Evolutionary conservation across 2,797 vertebrate genomes (phyloP), one percentile per base, ranked within the genome.

Genomic region (Gorsachius magnificus): DNA sequence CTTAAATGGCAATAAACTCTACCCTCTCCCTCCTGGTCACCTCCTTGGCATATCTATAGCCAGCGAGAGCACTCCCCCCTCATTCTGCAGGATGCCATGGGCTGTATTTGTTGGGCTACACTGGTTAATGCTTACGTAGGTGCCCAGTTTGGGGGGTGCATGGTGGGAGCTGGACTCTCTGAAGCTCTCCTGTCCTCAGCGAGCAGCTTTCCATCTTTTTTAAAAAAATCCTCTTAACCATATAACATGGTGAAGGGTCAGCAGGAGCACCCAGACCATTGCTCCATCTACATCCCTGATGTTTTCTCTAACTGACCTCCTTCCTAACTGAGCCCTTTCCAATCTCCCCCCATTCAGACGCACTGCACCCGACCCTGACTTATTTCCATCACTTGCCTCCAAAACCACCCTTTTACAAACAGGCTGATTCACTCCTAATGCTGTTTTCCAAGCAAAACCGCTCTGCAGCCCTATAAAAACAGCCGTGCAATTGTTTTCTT

Each of bases 61-160:
- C 45, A 77, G 21, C 36, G 41, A 4, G 56, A 25, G 8, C 9
- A 5, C 22, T 18, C 10, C 33, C 26, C 19, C 18, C n/a, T 25
- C 29, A 7, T 33, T 22, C 45, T 31, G n/a, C 38, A 0, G 1
- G 48, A 13, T 33, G 25, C 20, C 3, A 1, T 2, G 8, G 50
- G 66, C 21, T 35, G 6, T 16, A 24, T 36, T 21, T 22, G 38
- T 43, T 35, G 35, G 48, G 17, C 45, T 8, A 10, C 22, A 4
- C 0, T 33, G 63, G 74, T 24, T 60, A 48, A 16, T 28, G 54
- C 35, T 36, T 53, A 12, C 5, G 16, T 1, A 51, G 54, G 50
- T 68, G 38, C 25, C 22, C 31, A 13, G 0, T 43, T 5, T 16
- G 9, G 38, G 29, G 43, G 20, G 8, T 20, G 25, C 0, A 0